Evolutionary conservation across 1,140 invertebrate species (phyloP), one percentile per base, ranked within the genome.

Genomic region (Drosophila navojoa): DNA sequence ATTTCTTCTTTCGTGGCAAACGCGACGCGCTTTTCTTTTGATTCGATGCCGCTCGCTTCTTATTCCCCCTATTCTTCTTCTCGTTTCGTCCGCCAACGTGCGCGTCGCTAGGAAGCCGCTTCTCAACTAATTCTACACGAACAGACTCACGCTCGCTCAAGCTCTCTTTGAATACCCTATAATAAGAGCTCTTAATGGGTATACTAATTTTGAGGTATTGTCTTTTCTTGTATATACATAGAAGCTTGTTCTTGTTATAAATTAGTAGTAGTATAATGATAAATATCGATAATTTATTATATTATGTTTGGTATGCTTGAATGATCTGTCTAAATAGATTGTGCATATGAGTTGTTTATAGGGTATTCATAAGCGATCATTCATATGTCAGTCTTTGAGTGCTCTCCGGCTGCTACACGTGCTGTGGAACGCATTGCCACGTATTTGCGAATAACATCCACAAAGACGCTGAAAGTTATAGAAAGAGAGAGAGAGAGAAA

Each of bases 41-140:
- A 54, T 59, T 64, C 32, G 54, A 32, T 42, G 29, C 22, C 53
- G 35, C 58, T 54, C 60, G 38, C 15, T 69, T 68, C 40, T 62
- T 58, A 19, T 16, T 54, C 47, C 52, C 45, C 27, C 38, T 35
- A 35, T 50, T 76, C 60, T 74, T 40, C 58, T 38, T 16, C 15
- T 38, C 13, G 16, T 40, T 29, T 22, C 29, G 32, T 64, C 55
- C 29, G 32, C 61, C 74, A 69, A 66, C 68, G 66, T 82, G 58
- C 62, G 77, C 62, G 54, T 62, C 72, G 69, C 72, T 79, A 86
- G 79, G 87, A 86, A 86, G 82, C 84, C 82, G 82, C 84, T 89
- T 73, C 68, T 64, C 82, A 82, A 86, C 82, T 86, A 82, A 86
- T 86, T 86, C 82, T 86, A 76, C 82, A 76, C 59, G 19, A 47